Base-by-base conservation (phyloP, 2,888 invertebrate genomes). In the Lymantria monacha region DNA sequence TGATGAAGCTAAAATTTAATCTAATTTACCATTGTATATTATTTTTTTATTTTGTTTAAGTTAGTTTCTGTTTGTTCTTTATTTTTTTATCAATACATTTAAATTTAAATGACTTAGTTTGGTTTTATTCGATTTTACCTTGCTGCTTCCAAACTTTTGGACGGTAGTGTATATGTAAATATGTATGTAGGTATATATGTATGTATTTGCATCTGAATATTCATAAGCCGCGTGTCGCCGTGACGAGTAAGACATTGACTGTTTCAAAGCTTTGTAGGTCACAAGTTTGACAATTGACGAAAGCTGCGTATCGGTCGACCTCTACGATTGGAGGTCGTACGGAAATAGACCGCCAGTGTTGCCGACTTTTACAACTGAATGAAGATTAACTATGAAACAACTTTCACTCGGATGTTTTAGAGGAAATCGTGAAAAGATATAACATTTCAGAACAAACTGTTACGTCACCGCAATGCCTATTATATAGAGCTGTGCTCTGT, bases 261-360 rank as follows among this genome's bases (percentile, higher is more conserved):
- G 55, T 41, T 57, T 58, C 57, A 61, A 62, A 47, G 56, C 37
- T 58, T 22, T 58, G 59, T 62, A 63, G 64, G 58, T 69, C 61
- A 62, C 61, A 50, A 70, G 63, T 64, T 64, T 54, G 61, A 69
- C 71, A 72, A 70, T 72, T 72, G 73, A 74, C 69, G 72, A 72
- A 71, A 66, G 61, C 61, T 69, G 66, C 62, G 67, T 61, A 59
- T 47, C 47, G 53, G 51, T 41, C 64, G 72, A 73, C 74, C 74
- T 78, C 61, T 66, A 33, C 54, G 44, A 54, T 50, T 30, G 67
- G 70, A 79, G 78, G 74, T 63, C 72, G 66, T 40, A 53, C 71
- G 46, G 68, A 68, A 79, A 75, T 79, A 78, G 66, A 53, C 49
- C 46, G 44, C 49, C 46, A 53, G 43, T 56, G 52, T 47, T 55